Conservation (phyloP, 2,888 invertebrate genomes). For the Periphyllus acericola region DNA sequence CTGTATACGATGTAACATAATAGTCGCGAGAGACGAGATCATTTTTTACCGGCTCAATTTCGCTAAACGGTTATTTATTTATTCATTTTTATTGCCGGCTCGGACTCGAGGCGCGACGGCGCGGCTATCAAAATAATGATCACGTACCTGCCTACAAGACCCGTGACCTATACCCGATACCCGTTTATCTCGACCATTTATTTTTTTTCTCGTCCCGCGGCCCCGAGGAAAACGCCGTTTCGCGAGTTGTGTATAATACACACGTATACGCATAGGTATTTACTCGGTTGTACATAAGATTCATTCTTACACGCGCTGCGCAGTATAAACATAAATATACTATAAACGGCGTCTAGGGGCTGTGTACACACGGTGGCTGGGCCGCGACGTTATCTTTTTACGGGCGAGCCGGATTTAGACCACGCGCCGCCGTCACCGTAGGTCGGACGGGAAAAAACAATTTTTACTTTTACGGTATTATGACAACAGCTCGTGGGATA, state of each 20-base stretch:
- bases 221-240: not conserved
- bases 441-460: not conserved
- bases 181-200: not conserved
- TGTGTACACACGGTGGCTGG: not conserved
- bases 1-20: too few species aligned
- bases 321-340: too few species aligned
- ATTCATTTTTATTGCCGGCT: slow-evolving; percentile 18
- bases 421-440: not conserved
- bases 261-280: not conserved
- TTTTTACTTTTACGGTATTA: slow-evolving; percentile 7
- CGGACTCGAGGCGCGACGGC: not conserved
- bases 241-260: not conserved
- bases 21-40: not conserved
- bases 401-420: not conserved
- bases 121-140: not conserved
- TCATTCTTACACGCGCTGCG: not conserved
- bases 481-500: slow-evolving; percentile 23
- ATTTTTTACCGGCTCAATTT: slow-evolving; percentile 22
- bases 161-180: not conserved
- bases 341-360: not conserved
- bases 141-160: not conserved
- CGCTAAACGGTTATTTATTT: slow-evolving; percentile 23
- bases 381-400: not conserved
- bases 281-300: slow-evolving; percentile 2
- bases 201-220: not conserved